Base-by-base conservation (phyloP, 1,140 invertebrate genomes). In the Cecropterus lyciades region DNA sequence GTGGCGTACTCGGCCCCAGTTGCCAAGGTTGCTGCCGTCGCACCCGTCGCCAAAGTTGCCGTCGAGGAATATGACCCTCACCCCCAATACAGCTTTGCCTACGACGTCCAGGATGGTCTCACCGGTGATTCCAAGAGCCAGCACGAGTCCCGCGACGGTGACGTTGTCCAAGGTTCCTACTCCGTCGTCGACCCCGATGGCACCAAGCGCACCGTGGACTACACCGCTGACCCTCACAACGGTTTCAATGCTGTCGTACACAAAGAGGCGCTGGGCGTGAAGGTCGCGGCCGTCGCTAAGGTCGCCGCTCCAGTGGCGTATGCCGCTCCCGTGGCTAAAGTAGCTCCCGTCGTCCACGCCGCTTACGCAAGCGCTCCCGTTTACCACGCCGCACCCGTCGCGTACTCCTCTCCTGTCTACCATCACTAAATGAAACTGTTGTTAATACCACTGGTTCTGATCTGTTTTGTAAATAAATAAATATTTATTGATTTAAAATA, bases 61-160 rank as follows among this genome's bases (percentile, higher is more conserved):
- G 75, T 77, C 9, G 77, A 77, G 40, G 74, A 80, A 55, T 80
- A 77, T 67, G 91, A 93, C 57, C 89, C 92, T 20, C 92, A 94
- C 59, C 94, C 94, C 0, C 94, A 95, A 59, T 95, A 95, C 82
- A 93, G 93, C 67, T 95, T 94, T 75, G 92, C 93, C 0, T 95
- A 95, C 78, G 93, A 93, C 24, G 94, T 95, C 0, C 93, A 95
- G 27, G 95, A 95, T 63, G 84, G 89, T 15, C 82, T 94, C 52
- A 96, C 94, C 10, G 95, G 95, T 3, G 95, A 96, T 82, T 88
- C 93, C 0, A 95, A 96, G 80, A 92, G 91, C 70, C 94, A 95
- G 72, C 92, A 95, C 49, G 95, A 96, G n/a, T 40, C 37, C 11
- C 37, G 37, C 11, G 37, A 40, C 37, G 94, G 94, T 8, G 93